A percentile compares a stretch with the other conserved stretches of the same genome.
Evolutionary conservation across 30 jellyfish, hydroid and myxozoan species (phyloP).

Genomic region (Morbakka virulenta): DNA sequence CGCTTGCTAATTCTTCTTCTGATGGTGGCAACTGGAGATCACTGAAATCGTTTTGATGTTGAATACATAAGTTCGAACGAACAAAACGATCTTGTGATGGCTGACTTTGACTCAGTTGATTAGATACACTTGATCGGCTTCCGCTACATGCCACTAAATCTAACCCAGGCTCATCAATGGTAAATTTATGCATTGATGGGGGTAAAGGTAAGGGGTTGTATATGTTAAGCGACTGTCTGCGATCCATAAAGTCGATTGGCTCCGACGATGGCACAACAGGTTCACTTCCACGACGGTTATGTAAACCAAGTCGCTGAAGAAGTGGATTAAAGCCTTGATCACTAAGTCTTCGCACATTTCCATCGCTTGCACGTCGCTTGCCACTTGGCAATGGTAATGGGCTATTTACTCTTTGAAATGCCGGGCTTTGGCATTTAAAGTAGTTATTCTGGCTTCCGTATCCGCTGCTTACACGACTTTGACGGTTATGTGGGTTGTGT

Average conservation of each 20-base stretch:
- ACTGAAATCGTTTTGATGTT: slow-evolving; percentile 43
- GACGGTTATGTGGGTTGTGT: slow-evolving; percentile 69
- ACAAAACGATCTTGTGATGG: slow-evolving; percentile 37
- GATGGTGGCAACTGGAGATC: slow-evolving; percentile 80
- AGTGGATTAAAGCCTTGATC: slow-evolving; percentile 51
- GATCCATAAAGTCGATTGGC: slow-evolving; percentile 55
- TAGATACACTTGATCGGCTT: background rate
- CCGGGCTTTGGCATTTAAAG: slow-evolving; percentile 77
- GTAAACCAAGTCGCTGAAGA: slow-evolving; percentile 10
- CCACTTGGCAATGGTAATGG: slow-evolving; percentile 66
- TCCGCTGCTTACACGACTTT: slow-evolving; percentile 90
- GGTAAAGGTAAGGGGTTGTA: slow-evolving; percentile 84
- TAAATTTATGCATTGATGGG: slow-evolving; percentile 59
- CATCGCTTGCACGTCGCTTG: slow-evolving; percentile 84
- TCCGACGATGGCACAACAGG: slow-evolving; percentile 62
- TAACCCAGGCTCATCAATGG: background rate
- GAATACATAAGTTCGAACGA: slow-evolving; percentile 57
- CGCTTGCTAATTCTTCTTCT: slow-evolving; percentile 76
- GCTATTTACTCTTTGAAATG: slow-evolving; percentile 62
- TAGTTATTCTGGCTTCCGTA: slow-evolving; percentile 79
- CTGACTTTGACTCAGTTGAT: slow-evolving; percentile 46
- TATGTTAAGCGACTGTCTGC: slow-evolving; percentile 75
- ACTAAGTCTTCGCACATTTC: slow-evolving; percentile 76
- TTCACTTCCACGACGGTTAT: slow-evolving; percentile 89
- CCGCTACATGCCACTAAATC: background rate